Percentiles rank a stretch among this genome's conserved stretches.
Evolutionary conservation across 2,888 invertebrate genomes (phyloP).

Genomic region (Micoletzkya japonica): DNA sequence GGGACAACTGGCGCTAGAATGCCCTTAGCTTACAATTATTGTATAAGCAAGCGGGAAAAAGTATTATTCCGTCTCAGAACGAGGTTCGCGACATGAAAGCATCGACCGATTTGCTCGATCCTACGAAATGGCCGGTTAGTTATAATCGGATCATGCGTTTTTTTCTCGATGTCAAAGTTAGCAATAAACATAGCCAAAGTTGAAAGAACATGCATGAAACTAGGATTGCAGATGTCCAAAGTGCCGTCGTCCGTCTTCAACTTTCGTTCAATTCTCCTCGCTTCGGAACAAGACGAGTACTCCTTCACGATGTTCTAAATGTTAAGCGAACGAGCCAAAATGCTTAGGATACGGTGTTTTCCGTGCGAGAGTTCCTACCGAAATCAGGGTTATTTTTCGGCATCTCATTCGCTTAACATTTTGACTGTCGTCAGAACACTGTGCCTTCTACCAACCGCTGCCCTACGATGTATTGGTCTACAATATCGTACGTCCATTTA

Average conservation of each 20-base stretch:
- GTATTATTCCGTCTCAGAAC: no score
- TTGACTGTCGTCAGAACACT: no score
- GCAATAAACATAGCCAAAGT: no score
- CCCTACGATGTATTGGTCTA: constrained; percentile 13
- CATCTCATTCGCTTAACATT: no score
- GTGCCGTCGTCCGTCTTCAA: background rate
- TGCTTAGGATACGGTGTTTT: no score
- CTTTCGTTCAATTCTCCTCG: constrained; percentile 1
- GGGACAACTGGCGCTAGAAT: background rate
- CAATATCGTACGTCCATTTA: background rate
- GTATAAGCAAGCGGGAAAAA: no score
- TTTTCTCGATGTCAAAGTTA: background rate
- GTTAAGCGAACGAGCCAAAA: no score
- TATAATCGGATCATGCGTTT: background rate
- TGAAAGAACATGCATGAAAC: background rate
- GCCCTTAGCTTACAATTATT: no score
- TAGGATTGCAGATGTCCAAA: background rate
- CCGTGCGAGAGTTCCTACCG: no score
- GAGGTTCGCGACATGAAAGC: constrained; percentile 13
- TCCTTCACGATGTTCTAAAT: no score
- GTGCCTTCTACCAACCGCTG: constrained; percentile 19
- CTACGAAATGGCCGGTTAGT: constrained; percentile 8
- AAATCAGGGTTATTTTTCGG: no score
- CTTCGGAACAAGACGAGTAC: background rate
- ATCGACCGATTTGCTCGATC: constrained; percentile 10